Evolutionary conservation across 2,113 vertebrate genomes (phyloP).

Genomic region (Microcebus tavaratra): DNA sequence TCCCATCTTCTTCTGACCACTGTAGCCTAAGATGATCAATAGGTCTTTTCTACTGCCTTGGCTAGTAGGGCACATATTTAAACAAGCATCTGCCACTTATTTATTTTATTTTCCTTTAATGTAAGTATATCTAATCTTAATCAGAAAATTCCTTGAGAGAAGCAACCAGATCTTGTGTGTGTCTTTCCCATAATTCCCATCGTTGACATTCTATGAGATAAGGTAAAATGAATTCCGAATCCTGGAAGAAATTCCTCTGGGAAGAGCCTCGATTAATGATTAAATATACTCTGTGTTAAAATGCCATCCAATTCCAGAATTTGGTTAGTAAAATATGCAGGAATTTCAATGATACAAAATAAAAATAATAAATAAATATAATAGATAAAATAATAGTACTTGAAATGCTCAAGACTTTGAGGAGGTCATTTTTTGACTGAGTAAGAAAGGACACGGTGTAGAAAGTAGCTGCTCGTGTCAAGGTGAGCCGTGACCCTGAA

Average conservation of each 20-base stretch:
- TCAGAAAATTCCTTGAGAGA: conserved; percentile 36
- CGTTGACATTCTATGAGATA: not conserved
- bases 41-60: not conserved
- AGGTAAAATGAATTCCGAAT: not conserved
- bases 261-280: not conserved
- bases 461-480: not conserved
- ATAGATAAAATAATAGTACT: not conserved
- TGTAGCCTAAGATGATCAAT: not conserved
- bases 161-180: not conserved
- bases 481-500: not conserved
- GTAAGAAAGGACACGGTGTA: not conserved
- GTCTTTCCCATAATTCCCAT: not conserved
- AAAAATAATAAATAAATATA: not conserved
- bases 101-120: not conserved
- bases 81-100: not conserved
- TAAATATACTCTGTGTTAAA: conserved; percentile 38
- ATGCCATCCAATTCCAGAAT: not conserved
- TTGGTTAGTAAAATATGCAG: not conserved
- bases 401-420: not conserved
- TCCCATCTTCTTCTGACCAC: not conserved
- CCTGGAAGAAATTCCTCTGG: not conserved
- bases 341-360: not conserved
- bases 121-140: not conserved
- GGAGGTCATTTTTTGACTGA: not conserved
- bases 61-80: not conserved